Base-by-base conservation (phyloP, 2,797 vertebrate species). In the Gambusia yucatana region DNA sequence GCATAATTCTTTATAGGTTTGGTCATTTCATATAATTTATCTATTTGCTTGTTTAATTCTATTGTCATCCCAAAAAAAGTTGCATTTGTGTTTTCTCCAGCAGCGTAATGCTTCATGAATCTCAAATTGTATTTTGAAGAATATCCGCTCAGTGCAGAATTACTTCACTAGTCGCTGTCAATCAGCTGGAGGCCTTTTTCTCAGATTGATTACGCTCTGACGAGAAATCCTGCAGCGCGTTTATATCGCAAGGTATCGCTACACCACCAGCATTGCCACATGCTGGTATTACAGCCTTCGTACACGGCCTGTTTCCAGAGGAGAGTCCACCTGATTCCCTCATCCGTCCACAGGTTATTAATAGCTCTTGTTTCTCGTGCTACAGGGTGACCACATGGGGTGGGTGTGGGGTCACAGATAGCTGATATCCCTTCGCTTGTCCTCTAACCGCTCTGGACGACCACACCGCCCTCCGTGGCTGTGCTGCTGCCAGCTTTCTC, bases 261-360 rank as follows among this genome's bases (percentile, higher is more conserved):
- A 7, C 63, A 41, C 63, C 80, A 63, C 72, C 73, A 73, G 82
- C 77, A 86, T 76, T 46, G 59, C 57, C 82, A 77, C 85, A 79
- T 48, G 72, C 65, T 22, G 79, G 30, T 63, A 74, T 85, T 78
- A 70, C 77, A 86, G 82, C 87, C 88, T 77, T 92, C 81, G 87
- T 82, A 88, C 76, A 75, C 91, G 91, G 84, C 84, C 81, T 47
- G 48, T 71, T 89, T 93, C 89, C 88, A 93, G 88, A 89, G 80
- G 86, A 79, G 85, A 88, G 90, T 93, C 93, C 95, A 95, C 93
- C 95, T 95, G 95, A 96, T 95, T 93, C 93, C 90, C 87, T 88
- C 89, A 91, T 96, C 95, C 87, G 91, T 96, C 95, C 92, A 92
- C 95, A 95, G 92, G 87, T 96, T 96, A 95, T 95, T 95, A 95